phyloP scores from a whole-genome alignment of 2,888 invertebrate genomes.

The Cephus nigrinus region DNA sequence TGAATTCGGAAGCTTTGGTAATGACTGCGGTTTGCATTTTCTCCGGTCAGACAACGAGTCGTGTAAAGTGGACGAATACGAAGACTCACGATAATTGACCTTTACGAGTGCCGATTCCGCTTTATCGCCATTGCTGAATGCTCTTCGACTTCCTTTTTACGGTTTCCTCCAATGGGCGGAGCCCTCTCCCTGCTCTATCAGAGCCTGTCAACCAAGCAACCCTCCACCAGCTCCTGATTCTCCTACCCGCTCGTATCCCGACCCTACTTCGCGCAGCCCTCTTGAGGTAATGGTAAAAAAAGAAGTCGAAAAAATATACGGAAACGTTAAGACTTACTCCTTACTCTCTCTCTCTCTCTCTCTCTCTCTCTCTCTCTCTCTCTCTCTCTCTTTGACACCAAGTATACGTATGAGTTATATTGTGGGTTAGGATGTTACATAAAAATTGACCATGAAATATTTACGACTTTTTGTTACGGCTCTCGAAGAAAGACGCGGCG shows the following conservation, averaged over 20 bases:
- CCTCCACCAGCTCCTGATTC: conserved; percentile 26
- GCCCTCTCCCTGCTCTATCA: conserved; percentile 34
- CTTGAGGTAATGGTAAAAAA: background rate
- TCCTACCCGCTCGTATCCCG: conserved; percentile 37
- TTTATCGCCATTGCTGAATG: conserved; percentile 34
- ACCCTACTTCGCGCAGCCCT: conserved; percentile 40
- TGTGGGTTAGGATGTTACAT: background rate
- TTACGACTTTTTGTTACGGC: background rate
- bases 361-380: background rate
- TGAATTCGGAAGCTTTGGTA: background rate
- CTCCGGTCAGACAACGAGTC: background rate
- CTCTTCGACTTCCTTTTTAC: conserved; percentile 23
- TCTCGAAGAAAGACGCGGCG: background rate
- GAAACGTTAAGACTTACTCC: background rate
- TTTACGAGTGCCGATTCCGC: conserved; percentile 5
- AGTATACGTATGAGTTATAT: background rate
- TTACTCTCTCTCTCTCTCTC: background rate
- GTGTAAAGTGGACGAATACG: background rate
- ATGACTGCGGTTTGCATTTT: background rate
- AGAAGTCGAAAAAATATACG: background rate
- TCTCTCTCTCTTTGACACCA: background rate
- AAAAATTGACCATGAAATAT: background rate
- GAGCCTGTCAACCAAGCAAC: conserved; percentile 48
- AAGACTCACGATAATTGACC: background rate
- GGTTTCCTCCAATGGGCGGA: conserved; percentile 53